Evolutionary conservation across 2,797 vertebrate genomes (phyloP).

Genomic region (Vultur gryphus): DNA sequence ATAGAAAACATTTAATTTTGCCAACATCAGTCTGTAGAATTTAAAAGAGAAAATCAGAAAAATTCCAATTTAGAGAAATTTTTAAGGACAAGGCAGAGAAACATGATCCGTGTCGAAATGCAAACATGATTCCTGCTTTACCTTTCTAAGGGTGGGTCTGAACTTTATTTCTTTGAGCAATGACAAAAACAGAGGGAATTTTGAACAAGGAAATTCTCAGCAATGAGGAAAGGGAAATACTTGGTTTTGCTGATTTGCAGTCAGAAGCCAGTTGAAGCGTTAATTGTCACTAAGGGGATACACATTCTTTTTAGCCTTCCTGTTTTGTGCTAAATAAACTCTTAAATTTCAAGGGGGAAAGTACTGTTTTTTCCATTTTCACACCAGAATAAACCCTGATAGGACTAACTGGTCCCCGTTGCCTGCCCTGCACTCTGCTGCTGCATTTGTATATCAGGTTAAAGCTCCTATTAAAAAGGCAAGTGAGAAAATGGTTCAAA

Average conservation of each 20-base stretch:
- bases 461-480: neutral
- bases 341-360: neutral
- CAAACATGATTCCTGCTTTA: neutral
- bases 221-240: neutral
- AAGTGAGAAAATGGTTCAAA: neutral
- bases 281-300: neutral
- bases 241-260: neutral
- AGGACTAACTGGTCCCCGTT: neutral
- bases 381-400: neutral
- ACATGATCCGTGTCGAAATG: neutral
- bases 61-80: neutral
- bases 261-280: neutral
- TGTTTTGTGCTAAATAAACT: neutral
- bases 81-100: neutral
- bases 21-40: neutral
- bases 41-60: neutral
- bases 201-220: neutral
- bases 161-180: neutral
- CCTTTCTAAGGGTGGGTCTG: neutral
- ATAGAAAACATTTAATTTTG: neutral
- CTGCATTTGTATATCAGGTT: neutral
- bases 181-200: neutral
- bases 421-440: neutral
- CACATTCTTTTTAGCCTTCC: neutral
- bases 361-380: neutral